Conservation (phyloP, 2,888 invertebrate genomes). For the Polydrusus pterygomalis region DNA sequence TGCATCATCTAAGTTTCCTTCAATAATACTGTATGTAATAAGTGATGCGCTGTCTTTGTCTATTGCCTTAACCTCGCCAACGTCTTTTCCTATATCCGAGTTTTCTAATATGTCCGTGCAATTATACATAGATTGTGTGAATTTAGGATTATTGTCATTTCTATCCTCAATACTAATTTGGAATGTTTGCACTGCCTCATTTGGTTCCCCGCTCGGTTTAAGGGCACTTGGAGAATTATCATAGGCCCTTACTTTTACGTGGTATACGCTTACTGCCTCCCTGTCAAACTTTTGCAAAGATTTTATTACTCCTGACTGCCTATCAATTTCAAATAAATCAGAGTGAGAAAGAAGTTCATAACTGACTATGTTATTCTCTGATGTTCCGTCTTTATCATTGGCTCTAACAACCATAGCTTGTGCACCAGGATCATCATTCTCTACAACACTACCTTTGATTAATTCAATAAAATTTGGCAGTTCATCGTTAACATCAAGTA, state of each 20-base stretch:
- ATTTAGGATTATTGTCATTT: conserved; percentile 95
- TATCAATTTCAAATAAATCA: conserved; percentile 89
- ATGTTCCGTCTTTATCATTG: conserved; percentile 89
- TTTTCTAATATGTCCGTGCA: conserved; percentile 88
- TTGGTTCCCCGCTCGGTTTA: conserved; percentile 80
- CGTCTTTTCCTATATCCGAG: conserved; percentile 86
- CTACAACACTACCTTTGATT: conserved; percentile 86
- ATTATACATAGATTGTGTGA: conserved; percentile 84
- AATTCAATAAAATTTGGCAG: conserved; percentile 90
- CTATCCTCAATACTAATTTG: conserved; percentile 95
- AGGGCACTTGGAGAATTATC: conserved; percentile 91
- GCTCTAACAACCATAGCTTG: conserved; percentile 86
- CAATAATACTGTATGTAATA: conserved; percentile 90
- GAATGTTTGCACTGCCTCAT: conserved; percentile 87
- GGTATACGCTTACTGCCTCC: conserved; percentile 88
- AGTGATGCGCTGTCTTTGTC: conserved; percentile 93
- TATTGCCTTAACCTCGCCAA: conserved; percentile 90
- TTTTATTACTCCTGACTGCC: conserved; percentile 90
- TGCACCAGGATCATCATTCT: conserved; percentile 88
- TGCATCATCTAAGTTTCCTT: conserved; percentile 89
- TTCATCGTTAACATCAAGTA: conserved; percentile 93
- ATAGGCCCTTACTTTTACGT: conserved; percentile 87
- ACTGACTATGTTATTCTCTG: conserved; percentile 87
- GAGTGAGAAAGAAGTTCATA: conserved; percentile 82
- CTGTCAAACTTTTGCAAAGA: conserved; percentile 89